phyloP scores from a whole-genome alignment of 2,888 invertebrate species.

The Glyphotaelius pellucidus region DNA sequence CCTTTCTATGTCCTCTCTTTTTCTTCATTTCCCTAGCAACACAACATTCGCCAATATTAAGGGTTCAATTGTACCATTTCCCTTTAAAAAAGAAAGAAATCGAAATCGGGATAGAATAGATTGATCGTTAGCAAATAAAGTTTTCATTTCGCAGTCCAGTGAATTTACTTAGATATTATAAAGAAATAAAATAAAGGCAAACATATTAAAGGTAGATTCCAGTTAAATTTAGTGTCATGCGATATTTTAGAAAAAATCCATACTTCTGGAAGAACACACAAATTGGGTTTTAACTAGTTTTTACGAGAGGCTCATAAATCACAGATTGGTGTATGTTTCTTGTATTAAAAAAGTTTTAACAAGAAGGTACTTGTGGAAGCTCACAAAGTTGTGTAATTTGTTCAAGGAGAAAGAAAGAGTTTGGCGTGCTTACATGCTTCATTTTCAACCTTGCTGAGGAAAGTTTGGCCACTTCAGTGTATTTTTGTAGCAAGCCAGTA shows the following conservation, averaged over 20 bases:
- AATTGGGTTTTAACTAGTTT: background rate
- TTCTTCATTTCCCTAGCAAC: background rate
- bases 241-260: background rate
- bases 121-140: background rate
- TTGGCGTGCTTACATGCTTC: conserved; percentile 25
- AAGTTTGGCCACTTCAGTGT: background rate
- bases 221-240: background rate
- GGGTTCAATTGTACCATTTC: background rate
- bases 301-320: conserved; percentile 37
- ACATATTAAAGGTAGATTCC: background rate
- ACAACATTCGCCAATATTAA: background rate
- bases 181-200: background rate
- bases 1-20: background rate
- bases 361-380: conserved; percentile 2
- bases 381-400: conserved; percentile 42
- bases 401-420: conserved; percentile 23
- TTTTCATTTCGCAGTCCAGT: background rate
- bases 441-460: background rate
- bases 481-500: background rate
- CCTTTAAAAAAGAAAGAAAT: background rate
- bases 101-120: background rate
- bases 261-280: background rate
- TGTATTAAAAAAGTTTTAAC: conserved; percentile 37
- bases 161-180: background rate
- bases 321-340: conserved; percentile 42